Base-by-base conservation (phyloP, 1,140 invertebrate species). In the Ooceraea biroi region DNA sequence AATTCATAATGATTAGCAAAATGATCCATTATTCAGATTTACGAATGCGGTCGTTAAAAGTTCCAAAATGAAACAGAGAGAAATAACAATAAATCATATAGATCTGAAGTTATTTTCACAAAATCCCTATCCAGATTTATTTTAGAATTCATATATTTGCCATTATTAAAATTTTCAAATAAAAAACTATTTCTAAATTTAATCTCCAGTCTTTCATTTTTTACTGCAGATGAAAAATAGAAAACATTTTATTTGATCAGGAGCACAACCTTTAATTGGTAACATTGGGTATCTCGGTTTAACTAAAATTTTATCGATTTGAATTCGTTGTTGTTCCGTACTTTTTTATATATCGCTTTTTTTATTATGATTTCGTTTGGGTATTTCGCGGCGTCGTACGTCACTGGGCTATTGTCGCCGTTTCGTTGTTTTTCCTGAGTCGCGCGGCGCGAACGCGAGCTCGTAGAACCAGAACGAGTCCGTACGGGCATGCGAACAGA, bases 51-150 rank as follows among this genome's bases (percentile, higher is more conserved):
- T n/a, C 12, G 12, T 46, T 61, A 25, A 74, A 60, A 61, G 11
- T 74, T n/a, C 30, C 11, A 0, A 74, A 61, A 74, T 48, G 11
- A n/a, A 19, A 44, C 30, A 14, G 30, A 19, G 25, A 60, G 25
- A 30, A 46, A 22, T 48, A 19, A 30, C 10, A 48, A 50, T 63
- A 76, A 22, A 10, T 1, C 3, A 60, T 27, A 30, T 48, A 46
- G 0, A 61, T 74, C 41, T 27, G 5, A 61, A 74, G 60, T 61
- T 61, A 74, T 74, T 46, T 36, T 12, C 11, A n/a, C 57, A 60
- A 60, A 2, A n/a, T 74, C n/a, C 3, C 3, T 25, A 73, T 60
- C 22, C 2, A 46, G 25, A 74, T 63, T 74, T 74, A 74, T 74
- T 74, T 46, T 74, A 17, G 5, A 58, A 1, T 27, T 3, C 25